Evolutionary conservation across 2,888 invertebrate species (phyloP), one percentile per base, ranked within the genome.

Genomic region (Mongoloraphidia duomilia): DNA sequence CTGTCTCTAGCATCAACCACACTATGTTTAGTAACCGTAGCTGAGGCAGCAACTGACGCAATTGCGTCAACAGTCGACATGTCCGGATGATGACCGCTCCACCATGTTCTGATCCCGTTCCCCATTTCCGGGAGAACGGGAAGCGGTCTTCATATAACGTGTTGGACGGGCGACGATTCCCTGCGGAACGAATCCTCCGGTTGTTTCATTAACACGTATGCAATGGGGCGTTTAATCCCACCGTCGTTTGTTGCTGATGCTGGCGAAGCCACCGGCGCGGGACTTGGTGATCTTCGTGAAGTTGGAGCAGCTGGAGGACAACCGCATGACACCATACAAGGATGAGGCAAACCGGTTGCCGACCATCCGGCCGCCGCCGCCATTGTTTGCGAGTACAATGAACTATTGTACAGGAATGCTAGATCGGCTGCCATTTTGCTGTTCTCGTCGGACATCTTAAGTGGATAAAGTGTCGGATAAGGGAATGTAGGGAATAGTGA

Each of bases 141-240:
- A 64, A 84, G 82, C 71, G 84, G 84, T 76, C 82, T 84, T 85
- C 84, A 85, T 78, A 85, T 85, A 67, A 84, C 82, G 65, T 84
- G 84, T 51, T 78, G 62, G 3, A 62, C 62, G 35, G 36, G 73
- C 2, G 72, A 72, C 0, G 71, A 71, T 55, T 76, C 76, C 58
- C 73, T 64, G 46, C 66, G 72, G 58, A 75, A 73, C 41, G 48
- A 44, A 33, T 62, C 56, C 26, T 70, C 69, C 34, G 67, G 68
- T 57, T 74, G 75, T 67, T 79, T 79, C 75, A 78, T 76, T 54
- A 79, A 72, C 49, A 80, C 76, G 64, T 78, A 79, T 36, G 79
- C 77, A 6, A 79, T 70, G 9, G 74, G 75, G 38, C 79, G 72
- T 58, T 69, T 69, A 55, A 68, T 65, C 35, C 47, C 39, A 26